A percentile compares a stretch with the other conserved stretches of the same genome.
Evolutionary conservation across 1,140 invertebrate species (phyloP).

Genomic region (Sinonovacula constricta): DNA sequence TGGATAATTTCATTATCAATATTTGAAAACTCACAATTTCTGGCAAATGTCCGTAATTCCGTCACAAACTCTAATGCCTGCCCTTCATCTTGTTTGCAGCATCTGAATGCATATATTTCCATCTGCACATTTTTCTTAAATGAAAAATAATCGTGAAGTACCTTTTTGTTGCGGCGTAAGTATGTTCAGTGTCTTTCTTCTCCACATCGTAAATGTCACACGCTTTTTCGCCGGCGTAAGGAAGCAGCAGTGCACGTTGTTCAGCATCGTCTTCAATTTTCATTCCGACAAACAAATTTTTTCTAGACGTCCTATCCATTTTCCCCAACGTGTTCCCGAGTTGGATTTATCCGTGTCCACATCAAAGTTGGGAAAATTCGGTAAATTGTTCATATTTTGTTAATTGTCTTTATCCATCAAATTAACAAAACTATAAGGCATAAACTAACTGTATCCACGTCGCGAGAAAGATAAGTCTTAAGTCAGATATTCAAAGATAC

Average conservation of each 20-base stretch:
- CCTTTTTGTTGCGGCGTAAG: constrained; percentile 40
- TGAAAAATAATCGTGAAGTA: constrained; percentile 39
- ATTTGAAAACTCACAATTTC: constrained; percentile 42
- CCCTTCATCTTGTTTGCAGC: constrained; percentile 33
- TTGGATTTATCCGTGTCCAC: constrained; percentile 18
- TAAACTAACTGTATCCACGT: no score
- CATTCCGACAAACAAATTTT: constrained; percentile 49
- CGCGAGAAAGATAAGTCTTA: no score
- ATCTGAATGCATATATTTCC: constrained; percentile 45
- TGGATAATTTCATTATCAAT: constrained; percentile 46
- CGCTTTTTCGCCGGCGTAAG: constrained; percentile 46
- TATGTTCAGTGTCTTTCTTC: constrained; percentile 18
- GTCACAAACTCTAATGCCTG: constrained; percentile 47
- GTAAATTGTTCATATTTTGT: no score
- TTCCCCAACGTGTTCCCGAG: constrained; percentile 39
- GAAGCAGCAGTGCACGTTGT: constrained; percentile 50
- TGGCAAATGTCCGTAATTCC: constrained; percentile 39
- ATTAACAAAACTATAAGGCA: no score
- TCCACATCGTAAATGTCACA: constrained; percentile 42
- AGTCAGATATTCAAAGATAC: no score
- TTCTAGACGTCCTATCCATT: constrained; percentile 26
- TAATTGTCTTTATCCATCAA: no score
- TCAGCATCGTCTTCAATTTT: constrained; percentile 42
- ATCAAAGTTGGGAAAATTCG: constrained; percentile 35
- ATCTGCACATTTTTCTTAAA: constrained; percentile 76